Percentiles rank a stretch among this genome's conserved stretches.
Conservation (phyloP, 2,113 vertebrate genomes). For the Vimba vimba region DNA sequence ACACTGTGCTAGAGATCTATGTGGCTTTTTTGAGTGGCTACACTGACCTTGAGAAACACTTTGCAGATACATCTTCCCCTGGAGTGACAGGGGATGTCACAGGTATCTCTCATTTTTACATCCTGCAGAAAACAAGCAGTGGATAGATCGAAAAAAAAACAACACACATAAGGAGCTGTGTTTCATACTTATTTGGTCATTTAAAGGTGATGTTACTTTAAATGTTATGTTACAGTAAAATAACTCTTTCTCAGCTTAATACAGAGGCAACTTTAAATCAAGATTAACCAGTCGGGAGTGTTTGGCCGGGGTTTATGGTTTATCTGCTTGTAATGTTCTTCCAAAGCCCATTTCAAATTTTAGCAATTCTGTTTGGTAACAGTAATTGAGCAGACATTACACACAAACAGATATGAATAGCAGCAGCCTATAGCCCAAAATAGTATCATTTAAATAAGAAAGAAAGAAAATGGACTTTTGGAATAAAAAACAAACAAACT, state of each 20-base stretch:
- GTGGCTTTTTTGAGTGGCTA: constrained; percentile 56
- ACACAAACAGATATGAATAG: not conserved
- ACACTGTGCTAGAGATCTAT: constrained; percentile 57
- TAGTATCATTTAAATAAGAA: not conserved
- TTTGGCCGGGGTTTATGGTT: no score
- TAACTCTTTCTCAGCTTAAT: no score
- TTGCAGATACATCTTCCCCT: constrained; percentile 47
- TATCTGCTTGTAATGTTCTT: not conserved
- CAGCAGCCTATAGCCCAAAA: not conserved
- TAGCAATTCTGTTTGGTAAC: not conserved
- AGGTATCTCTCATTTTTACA: constrained; percentile 48
- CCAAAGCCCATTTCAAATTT: not conserved
- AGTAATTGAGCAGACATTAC: not conserved
- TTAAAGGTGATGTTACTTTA: not conserved
- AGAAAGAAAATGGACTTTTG: no score
- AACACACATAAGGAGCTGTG: no score
- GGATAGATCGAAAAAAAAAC: not conserved
- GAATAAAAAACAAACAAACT: no score
- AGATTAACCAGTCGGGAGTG: no score
- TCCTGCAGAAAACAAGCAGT: constrained; percentile 1
- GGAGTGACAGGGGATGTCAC: constrained; percentile 24
- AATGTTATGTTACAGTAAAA: no score
- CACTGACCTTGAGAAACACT: constrained; percentile 68
- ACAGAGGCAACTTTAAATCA: no score
- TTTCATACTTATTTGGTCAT: not conserved